Evolutionary conservation across 2,888 invertebrate species (phyloP).

Genomic region (Troides helena): DNA sequence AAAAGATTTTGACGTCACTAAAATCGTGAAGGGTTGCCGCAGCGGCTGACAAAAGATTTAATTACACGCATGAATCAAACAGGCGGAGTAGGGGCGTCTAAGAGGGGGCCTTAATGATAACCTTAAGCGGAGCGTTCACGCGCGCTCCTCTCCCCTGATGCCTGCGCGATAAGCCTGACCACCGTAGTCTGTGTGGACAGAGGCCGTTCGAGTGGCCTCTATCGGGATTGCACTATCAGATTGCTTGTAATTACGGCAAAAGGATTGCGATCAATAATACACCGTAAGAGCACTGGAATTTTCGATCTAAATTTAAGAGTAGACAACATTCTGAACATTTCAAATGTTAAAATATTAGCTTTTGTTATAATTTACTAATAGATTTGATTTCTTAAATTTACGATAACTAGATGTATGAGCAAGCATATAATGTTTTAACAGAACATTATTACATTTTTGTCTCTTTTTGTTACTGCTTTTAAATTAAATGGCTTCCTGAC

Average conservation of each 20-base stretch:
- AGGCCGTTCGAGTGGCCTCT: constrained; percentile 59
- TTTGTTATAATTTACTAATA: neutral
- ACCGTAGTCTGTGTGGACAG: constrained; percentile 54
- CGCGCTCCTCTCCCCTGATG: constrained; percentile 53
- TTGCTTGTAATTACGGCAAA: constrained; percentile 49
- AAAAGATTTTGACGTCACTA: constrained; percentile 56
- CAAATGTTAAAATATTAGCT: neutral
- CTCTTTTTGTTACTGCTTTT: too few relatives aligned
- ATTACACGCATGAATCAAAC: constrained; percentile 80
- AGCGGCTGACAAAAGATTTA: constrained; percentile 75
- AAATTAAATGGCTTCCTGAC: too few relatives aligned
- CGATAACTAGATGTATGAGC: too few relatives aligned
- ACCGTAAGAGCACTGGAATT: neutral
- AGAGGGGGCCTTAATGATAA: constrained; percentile 45
- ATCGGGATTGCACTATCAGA: constrained; percentile 51
- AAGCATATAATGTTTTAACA: too few relatives aligned
- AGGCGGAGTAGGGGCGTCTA: constrained; percentile 45
- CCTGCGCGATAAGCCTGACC: constrained; percentile 40
- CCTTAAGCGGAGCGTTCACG: constrained; percentile 60
- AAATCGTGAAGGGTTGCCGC: constrained; percentile 59
- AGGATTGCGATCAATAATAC: constrained; percentile 22
- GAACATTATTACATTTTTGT: too few relatives aligned
- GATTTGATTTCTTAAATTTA: too few relatives aligned
- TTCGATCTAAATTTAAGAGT: neutral
- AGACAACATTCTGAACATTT: too few relatives aligned